Conservation (phyloP, 2,113 vertebrate species). For the Cyanoliseus patagonus region DNA sequence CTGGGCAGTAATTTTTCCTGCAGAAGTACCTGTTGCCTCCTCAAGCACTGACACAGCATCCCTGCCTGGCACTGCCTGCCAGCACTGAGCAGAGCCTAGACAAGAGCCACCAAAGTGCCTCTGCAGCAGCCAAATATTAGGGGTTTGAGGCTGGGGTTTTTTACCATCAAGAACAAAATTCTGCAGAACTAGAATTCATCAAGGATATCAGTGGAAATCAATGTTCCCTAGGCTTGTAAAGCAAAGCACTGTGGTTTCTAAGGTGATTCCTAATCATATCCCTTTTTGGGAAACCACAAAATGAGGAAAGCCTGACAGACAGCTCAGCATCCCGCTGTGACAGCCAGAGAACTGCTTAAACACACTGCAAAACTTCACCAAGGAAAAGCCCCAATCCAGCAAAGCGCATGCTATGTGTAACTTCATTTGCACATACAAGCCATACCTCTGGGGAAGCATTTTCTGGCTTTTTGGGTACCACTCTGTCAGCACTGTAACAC, state of each 20-base stretch:
- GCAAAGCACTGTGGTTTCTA: neutral
- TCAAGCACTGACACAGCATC: neutral
- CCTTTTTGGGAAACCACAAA: neutral
- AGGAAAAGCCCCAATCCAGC: neutral
- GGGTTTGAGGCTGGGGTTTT: neutral
- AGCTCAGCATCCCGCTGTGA: neutral
- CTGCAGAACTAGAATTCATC: neutral
- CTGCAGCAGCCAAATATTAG: neutral
- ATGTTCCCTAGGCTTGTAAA: neutral
- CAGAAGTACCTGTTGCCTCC: neutral
- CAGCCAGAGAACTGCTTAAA: neutral
- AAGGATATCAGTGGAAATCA: neutral
- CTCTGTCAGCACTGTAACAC: neutral
- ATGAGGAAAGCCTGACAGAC: neutral
- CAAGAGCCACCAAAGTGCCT: neutral
- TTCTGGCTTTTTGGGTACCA: neutral
- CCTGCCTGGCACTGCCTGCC: neutral
- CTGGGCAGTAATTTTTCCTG: neutral
- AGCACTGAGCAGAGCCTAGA: neutral
- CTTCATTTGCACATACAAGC: neutral
- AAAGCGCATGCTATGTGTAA: neutral
- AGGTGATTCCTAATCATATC: neutral
- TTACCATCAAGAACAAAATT: neutral
- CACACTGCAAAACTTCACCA: neutral
- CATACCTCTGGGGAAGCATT: neutral